These are phyloP conservation scores for Caradrina clavipalpis DNA, from an alignment of 2,888 invertebrate genomes.

Conservation along the genomic window DNA sequence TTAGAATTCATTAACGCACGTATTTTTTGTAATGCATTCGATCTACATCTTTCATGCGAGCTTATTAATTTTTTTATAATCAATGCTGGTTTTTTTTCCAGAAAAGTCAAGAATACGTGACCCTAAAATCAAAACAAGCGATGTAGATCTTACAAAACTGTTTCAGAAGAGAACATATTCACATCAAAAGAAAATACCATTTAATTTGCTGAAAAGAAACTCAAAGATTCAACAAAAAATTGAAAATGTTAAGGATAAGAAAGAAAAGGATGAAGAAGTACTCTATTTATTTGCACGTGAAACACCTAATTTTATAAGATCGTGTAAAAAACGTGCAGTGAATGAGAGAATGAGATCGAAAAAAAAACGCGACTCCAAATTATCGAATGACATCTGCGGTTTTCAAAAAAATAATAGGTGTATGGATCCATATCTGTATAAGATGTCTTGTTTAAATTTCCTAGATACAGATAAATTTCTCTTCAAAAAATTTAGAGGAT, in stretches of 20 bases:
- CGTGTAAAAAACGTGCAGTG: constrained; percentile 20
- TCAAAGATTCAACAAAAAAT: constrained; percentile 23
- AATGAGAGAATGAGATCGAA: constrained; percentile 12
- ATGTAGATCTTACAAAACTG: constrained; percentile 25
- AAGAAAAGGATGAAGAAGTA: constrained; percentile 28
- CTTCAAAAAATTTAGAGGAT: constrained; percentile 42
- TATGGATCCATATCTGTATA: constrained; percentile 36
- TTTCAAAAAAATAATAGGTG: constrained; percentile 54
- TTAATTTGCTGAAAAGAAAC: constrained; percentile 42
- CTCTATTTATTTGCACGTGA: constrained; percentile 28
- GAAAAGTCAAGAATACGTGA: constrained; percentile 33
- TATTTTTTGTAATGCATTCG: no score
- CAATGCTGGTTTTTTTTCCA: constrained; percentile 40
- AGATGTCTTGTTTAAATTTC: constrained; percentile 41
- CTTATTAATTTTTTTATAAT: neutral
- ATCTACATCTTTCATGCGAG: no score
- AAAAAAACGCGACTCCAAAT: constrained; percentile 8
- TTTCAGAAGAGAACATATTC: constrained; percentile 8
- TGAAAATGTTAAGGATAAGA: constrained; percentile 16
- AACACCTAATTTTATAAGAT: constrained; percentile 29
- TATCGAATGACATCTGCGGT: constrained; percentile 59
- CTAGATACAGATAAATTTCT: constrained; percentile 35
- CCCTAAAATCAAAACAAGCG: constrained; percentile 37
- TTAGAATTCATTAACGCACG: no score
- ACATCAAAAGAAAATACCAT: constrained; percentile 21